Percentiles rank a stretch among this genome's conserved stretches.
These are phyloP conservation scores for Luidia sarsii DNA, from an alignment of 53 echinoderm and acorn worm species.

Conservation along the genomic window DNA sequence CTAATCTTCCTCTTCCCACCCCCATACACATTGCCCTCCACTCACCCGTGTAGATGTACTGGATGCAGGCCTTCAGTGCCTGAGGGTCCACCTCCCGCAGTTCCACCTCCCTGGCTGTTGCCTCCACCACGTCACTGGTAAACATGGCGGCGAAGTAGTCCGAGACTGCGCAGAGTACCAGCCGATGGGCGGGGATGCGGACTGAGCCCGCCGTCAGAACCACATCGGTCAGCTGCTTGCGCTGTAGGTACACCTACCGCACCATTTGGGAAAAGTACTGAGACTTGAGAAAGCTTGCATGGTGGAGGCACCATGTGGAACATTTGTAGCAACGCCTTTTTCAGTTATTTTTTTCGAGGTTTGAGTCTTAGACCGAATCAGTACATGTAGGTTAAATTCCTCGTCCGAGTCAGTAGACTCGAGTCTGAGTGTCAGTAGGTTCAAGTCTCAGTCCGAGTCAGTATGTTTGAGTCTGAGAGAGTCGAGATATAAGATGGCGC, in stretches of 20 bases:
- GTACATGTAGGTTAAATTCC: too few relatives aligned
- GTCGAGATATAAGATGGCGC: not conserved
- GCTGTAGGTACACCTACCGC: slow-evolving; percentile 71
- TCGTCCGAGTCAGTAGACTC: too few relatives aligned
- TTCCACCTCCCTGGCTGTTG: slow-evolving; percentile 80
- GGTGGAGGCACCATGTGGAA: too few relatives aligned
- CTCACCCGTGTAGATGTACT: slow-evolving; percentile 96
- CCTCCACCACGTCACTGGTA: slow-evolving; percentile 86
- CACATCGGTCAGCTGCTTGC: slow-evolving; percentile 88
- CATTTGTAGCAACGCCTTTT: too few relatives aligned
- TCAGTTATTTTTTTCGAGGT: too few relatives aligned
- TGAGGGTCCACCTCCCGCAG: slow-evolving; percentile 75
- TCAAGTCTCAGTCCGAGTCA: too few relatives aligned
- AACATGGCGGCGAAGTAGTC: slow-evolving; percentile 99
- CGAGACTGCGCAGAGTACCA: slow-evolving; percentile 94
- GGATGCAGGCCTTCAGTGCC: slow-evolving; percentile 88
- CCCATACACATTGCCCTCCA: not conserved
- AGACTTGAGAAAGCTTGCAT: too few relatives aligned
- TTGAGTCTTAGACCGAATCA: too few relatives aligned
- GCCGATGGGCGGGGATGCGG: slow-evolving; percentile 89
- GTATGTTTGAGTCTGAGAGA: too few relatives aligned
- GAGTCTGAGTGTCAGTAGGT: too few relatives aligned
- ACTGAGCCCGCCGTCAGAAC: slow-evolving; percentile 76
- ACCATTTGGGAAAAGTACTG: too few relatives aligned
- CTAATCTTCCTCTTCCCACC: too few relatives aligned